Conservation (phyloP, 2,797 vertebrate genomes). For the Distichodus sexfasciatus region DNA sequence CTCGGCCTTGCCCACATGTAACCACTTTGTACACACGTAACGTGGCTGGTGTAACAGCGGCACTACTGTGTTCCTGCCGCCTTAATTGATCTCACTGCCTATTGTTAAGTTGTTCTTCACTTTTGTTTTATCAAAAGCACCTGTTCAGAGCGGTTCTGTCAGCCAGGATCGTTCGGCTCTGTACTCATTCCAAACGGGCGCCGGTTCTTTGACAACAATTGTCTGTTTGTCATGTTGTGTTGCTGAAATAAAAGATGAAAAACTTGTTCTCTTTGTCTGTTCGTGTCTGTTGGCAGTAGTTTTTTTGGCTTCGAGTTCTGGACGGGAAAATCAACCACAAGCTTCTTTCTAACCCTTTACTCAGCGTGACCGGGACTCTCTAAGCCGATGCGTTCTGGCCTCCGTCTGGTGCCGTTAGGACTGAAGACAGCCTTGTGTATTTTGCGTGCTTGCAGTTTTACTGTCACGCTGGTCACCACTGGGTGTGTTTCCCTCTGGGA, state of each 20-base stretch:
- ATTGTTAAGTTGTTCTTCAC: not conserved
- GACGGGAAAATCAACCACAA: too few species aligned
- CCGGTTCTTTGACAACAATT: conserved; percentile 8
- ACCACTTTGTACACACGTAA: conserved; percentile 15
- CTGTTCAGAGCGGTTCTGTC: conserved; percentile 23
- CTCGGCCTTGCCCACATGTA: conserved; percentile 1
- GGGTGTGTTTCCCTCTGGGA: too few species aligned
- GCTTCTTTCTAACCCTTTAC: too few species aligned
- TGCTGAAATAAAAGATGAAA: conserved; percentile 36
- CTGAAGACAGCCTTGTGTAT: too few species aligned
- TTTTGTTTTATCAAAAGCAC: conserved; percentile 4
- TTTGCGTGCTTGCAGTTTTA: too few species aligned
- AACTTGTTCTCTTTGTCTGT: not conserved
- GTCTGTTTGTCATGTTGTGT: conserved; percentile 1
- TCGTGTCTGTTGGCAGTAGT: not conserved
- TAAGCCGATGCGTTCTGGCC: too few species aligned
- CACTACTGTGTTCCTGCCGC: conserved; percentile 13
- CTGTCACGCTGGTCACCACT: too few species aligned
- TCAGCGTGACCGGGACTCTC: too few species aligned
- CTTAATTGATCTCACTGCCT: conserved; percentile 16
- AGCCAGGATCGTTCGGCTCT: not conserved
- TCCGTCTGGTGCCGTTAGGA: too few species aligned
- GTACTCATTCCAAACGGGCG: conserved; percentile 8
- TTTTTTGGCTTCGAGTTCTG: too few species aligned
- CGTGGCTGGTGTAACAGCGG: not conserved